Conservation (phyloP, 2,113 vertebrate genomes). For the Thinocorus orbignyianus region DNA sequence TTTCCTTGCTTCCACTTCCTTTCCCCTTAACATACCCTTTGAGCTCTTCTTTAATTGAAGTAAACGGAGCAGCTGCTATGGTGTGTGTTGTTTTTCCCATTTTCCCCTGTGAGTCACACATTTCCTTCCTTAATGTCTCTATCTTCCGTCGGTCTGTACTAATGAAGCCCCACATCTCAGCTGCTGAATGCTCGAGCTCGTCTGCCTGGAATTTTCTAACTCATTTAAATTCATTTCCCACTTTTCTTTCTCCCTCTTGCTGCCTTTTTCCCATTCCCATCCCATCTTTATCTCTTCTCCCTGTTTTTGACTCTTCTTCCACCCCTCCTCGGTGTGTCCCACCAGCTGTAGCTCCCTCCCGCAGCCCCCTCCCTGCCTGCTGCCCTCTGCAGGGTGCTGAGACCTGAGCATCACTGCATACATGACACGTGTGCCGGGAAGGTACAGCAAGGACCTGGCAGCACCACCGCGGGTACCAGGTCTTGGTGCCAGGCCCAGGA, state of each 20-base stretch:
- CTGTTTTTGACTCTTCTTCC: not conserved
- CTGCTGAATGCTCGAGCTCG: conserved; percentile 50
- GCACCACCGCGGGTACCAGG: accelerated
- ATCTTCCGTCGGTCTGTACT: conserved; percentile 67
- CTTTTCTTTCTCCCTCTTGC: not conserved
- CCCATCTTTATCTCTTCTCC: not conserved
- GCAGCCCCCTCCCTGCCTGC: not conserved
- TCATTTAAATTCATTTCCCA: conserved; percentile 35
- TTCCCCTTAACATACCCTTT: conserved; percentile 69
- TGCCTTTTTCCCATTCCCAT: not conserved
- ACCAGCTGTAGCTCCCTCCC: not conserved
- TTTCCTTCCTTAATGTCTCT: conserved; percentile 75
- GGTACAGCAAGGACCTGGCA: not conserved
- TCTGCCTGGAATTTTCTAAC: conserved; percentile 56
- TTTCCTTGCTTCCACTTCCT: conserved; percentile 31
- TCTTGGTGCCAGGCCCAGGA: not conserved
- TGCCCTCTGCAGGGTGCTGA: not conserved
- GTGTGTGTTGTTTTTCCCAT: conserved; percentile 67
- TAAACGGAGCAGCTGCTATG: conserved; percentile 72
- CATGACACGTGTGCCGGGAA: not conserved
- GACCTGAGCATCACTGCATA: not conserved
- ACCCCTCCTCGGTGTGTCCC: not conserved
- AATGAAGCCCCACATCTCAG: conserved; percentile 72
- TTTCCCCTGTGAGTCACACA: conserved; percentile 72
- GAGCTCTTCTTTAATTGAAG: conserved; percentile 75